Evolutionary conservation across 2,888 invertebrate genomes (phyloP).

Genomic region (Oscheius sp.): DNA sequence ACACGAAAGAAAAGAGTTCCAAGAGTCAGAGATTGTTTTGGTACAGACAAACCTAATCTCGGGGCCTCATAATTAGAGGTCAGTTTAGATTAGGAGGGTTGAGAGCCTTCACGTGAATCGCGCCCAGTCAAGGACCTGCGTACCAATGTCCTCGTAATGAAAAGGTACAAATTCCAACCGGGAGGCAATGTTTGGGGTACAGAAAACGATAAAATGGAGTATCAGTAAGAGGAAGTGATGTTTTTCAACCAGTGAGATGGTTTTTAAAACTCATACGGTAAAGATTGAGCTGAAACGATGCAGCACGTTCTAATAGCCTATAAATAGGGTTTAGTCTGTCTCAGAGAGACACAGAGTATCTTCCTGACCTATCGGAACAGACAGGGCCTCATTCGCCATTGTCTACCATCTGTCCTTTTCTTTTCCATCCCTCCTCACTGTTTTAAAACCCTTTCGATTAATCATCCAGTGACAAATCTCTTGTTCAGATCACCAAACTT

Average conservation of each 20-base stretch:
- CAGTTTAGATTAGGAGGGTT: conserved; percentile 3
- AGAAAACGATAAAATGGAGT: background rate
- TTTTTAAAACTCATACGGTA: background rate
- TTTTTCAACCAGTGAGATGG: background rate
- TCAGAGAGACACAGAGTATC: background rate
- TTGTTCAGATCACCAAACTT: too few relatives aligned
- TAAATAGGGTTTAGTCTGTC: background rate
- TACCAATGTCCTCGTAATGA: background rate
- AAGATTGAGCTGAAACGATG: background rate
- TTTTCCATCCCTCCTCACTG: too few relatives aligned
- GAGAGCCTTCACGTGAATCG: conserved; percentile 15
- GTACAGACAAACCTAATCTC: background rate
- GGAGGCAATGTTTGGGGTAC: background rate
- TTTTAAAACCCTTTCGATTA: too few relatives aligned
- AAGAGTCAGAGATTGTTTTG: background rate
- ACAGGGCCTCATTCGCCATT: too few relatives aligned
- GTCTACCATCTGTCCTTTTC: too few relatives aligned
- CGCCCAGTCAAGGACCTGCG: background rate
- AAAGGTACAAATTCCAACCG: background rate
- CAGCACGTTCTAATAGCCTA: background rate
- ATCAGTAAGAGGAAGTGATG: background rate
- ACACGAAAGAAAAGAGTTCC: background rate
- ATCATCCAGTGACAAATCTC: too few relatives aligned
- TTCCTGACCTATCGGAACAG: background rate
- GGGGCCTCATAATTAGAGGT: conserved; percentile 23